A percentile compares a stretch with the other conserved stretches of the same genome.
Evolutionary conservation across 2,113 vertebrate species (phyloP).

Genomic region (Pao palembangensis): DNA sequence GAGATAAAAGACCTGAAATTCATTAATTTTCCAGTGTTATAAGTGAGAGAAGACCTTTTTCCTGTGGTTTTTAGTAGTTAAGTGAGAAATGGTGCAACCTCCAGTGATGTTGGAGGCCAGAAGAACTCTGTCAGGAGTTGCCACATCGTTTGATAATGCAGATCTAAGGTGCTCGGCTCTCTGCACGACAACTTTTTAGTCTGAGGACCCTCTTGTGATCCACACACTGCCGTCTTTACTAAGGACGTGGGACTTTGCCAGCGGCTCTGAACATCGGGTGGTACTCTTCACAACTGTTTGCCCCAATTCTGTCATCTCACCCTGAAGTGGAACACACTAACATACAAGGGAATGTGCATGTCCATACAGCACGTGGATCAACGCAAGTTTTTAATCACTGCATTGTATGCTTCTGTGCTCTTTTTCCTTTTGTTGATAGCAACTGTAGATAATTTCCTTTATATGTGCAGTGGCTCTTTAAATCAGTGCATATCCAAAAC

Average conservation of each 20-base stretch:
- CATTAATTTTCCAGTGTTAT: too few species aligned
- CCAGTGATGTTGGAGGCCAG: too few species aligned
- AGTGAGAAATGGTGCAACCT: too few species aligned
- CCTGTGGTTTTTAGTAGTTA: too few species aligned
- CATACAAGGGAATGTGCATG: constrained; percentile 13
- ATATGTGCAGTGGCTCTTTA: too few species aligned
- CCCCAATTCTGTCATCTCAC: constrained; percentile 66
- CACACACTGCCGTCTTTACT: constrained; percentile 58
- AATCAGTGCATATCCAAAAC: too few species aligned
- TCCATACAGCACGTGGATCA: constrained; percentile 12
- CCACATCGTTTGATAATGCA: too few species aligned
- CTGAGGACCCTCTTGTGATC: constrained; percentile 52
- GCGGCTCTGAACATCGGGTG: constrained; percentile 43
- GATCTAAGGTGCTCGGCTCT: neutral
- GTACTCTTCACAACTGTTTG: constrained; percentile 58
- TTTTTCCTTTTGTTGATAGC: neutral
- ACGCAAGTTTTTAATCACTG: constrained; percentile 15
- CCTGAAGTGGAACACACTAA: constrained; percentile 23
- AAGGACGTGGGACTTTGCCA: constrained; percentile 43
- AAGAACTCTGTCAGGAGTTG: too few species aligned
- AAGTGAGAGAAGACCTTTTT: too few species aligned
- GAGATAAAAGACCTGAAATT: too few species aligned
- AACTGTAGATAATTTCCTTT: too few species aligned
- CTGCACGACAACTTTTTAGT: constrained; percentile 38
- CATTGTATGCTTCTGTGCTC: constrained; percentile 15